These are phyloP conservation scores for Platycercus adscitus DNA, from an alignment of 2,113 vertebrate genomes.

Conservation along the genomic window DNA sequence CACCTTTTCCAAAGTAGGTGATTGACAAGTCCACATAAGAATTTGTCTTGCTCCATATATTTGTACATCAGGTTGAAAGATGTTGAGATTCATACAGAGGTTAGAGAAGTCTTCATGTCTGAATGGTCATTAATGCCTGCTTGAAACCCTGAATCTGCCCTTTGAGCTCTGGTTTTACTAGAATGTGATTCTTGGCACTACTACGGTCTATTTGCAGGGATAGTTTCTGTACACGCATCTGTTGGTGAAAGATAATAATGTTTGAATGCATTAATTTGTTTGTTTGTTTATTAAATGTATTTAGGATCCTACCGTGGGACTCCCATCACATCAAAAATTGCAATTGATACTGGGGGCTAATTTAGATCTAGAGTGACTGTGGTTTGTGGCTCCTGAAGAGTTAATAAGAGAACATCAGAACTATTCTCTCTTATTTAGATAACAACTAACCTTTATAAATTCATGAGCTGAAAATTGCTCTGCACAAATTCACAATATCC, in stretches of 20 bases:
- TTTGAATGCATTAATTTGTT: not conserved
- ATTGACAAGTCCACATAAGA: not conserved
- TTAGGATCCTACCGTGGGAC: not conserved
- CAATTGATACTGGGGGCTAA: not conserved
- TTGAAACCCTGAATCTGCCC: not conserved
- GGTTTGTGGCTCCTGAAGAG: not conserved
- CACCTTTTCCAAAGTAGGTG: not conserved
- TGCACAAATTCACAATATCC: not conserved
- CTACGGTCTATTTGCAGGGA: not conserved
- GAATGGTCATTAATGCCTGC: not conserved
- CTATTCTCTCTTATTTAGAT: slow-evolving; percentile 10
- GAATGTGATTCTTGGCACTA: not conserved
- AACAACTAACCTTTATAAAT: slow-evolving; percentile 45
- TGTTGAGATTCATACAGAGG: not conserved
- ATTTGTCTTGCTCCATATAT: not conserved
- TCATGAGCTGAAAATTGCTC: slow-evolving; percentile 36
- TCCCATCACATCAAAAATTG: not conserved
- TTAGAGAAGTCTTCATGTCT: not conserved
- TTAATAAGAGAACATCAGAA: slow-evolving; percentile 7
- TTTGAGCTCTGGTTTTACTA: not conserved
- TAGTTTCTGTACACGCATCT: not conserved
- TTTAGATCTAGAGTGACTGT: not conserved
- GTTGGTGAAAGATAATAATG: not conserved
- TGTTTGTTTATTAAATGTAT: not conserved
- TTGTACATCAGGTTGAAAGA: not conserved